phyloP scores from a whole-genome alignment of 2,113 vertebrate species.

The Amphiprion percula region DNA sequence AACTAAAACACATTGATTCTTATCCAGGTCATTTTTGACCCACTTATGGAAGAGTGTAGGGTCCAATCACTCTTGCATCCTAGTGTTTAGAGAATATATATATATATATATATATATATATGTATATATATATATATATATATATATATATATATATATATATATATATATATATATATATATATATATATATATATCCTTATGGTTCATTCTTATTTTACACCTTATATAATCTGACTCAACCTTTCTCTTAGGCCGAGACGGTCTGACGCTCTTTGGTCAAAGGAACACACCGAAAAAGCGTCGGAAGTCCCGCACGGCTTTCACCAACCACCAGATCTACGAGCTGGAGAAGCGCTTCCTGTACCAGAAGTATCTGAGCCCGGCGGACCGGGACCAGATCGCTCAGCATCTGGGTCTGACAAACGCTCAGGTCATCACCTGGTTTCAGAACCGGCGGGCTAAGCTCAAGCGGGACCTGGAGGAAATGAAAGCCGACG shows the following conservation, averaged over 20 bases:
- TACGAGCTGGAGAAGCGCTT: constrained; percentile 97
- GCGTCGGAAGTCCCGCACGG: constrained; percentile 95
- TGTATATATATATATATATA: too few relatives aligned
- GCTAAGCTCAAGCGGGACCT: constrained; percentile 97
- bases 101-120: too few relatives aligned
- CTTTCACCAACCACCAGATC: constrained; percentile 97
- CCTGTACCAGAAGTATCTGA: constrained; percentile 96
- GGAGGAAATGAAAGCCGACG: constrained; percentile 98
- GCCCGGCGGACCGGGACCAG: constrained; percentile 96
- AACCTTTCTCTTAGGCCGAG: constrained; percentile 86
- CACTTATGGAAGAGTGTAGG: too few relatives aligned
- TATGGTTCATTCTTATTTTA: too few relatives aligned
- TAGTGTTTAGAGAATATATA: too few relatives aligned
- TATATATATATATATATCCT: too few relatives aligned
- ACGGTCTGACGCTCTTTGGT: constrained; percentile 94
- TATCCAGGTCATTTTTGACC: too few relatives aligned
- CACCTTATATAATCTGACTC: too few relatives aligned
- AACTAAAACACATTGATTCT: too few relatives aligned
- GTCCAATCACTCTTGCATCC: too few relatives aligned
- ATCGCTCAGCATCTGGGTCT: constrained; percentile 96
- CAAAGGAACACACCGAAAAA: constrained; percentile 95
- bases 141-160: too few relatives aligned
- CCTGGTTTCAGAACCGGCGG: constrained; percentile 98
- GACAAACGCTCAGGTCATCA: constrained; percentile 98
- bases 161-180: too few relatives aligned